A percentile compares a stretch with the other conserved stretches of the same genome.
phyloP scores from a whole-genome alignment of 2,113 vertebrate species.

The Podilymbus podiceps region DNA sequence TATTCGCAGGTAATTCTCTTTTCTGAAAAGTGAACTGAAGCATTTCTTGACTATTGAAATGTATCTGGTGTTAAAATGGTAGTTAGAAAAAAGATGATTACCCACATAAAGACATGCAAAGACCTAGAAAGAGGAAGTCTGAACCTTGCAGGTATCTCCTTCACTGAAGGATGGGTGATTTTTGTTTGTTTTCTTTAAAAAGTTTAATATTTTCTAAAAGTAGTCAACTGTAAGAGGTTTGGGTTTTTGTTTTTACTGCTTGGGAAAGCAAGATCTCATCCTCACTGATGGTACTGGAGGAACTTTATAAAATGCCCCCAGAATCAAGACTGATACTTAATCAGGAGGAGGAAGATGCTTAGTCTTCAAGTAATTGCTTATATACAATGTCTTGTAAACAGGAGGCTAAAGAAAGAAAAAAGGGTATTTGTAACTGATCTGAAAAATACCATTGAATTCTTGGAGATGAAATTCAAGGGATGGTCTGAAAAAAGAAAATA shows the following conservation, averaged over 20 bases:
- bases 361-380: not conserved
- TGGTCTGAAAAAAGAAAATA: not conserved
- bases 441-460: not conserved
- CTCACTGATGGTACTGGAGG: not conserved
- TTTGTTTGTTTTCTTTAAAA: not conserved
- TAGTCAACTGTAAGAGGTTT: not conserved
- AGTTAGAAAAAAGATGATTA: not conserved
- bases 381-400: not conserved
- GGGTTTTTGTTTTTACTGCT: not conserved
- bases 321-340: not conserved
- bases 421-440: not conserved
- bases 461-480: not conserved
- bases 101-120: not conserved
- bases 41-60: not conserved
- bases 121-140: not conserved
- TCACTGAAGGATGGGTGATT: not conserved
- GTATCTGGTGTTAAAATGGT: not conserved
- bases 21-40: not conserved
- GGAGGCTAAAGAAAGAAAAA: not conserved
- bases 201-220: not conserved
- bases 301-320: not conserved
- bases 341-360: not conserved
- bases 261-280: not conserved
- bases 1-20: constrained; percentile 84
- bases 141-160: not conserved